Base-by-base conservation (phyloP, 2,888 invertebrate genomes). In the Drosophila neutralis region DNA sequence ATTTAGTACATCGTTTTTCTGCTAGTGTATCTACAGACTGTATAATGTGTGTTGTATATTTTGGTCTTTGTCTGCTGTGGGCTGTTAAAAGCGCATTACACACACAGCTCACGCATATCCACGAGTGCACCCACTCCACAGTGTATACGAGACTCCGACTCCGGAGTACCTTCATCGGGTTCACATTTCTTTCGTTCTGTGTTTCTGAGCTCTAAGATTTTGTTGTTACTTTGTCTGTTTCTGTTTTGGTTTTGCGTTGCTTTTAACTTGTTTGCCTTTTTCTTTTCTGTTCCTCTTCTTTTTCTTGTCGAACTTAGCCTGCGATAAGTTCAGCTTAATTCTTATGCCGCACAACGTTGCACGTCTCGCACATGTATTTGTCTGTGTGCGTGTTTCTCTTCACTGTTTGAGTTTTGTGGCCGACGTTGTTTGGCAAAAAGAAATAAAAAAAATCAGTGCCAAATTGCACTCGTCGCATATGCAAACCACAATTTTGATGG, bases 21-120 rank as follows among this genome's bases (percentile, higher is more conserved):
- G 49, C 10, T 18, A 49, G 53, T 53, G 53, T 35, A 53, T 35
- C 35, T 18, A 10, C 21, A 2, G 52, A n/a, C n/a, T 31, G 31
- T 56, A 62, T 45, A 24, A 42, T 54, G 45, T 35, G 31, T 31
- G 15, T 18, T 53, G 52, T 62, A 60, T 40, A 42, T 38, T 18
- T 67, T 35, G 59, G 66, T 62, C 48, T 64, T 29, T 75, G 68
- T 56, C 49, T 66, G 74, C 69, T 72, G 64, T 67, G 81, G 63
- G 74, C 79, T 74, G 83, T 69, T 76, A 73, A 84, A 77, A 77
- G 82, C 80, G 74, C 68, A 80, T 87, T 87, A 83, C 75, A 80
- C 45, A 83, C 71, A 71, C 88, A 81, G 80, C 81, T 77, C 81
- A 83, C 81, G 86, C 79, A 79, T 56, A 38, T 69, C 68, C 78